Conservation (phyloP, 2,113 vertebrate species). For the Xenopus laevis region DNA sequence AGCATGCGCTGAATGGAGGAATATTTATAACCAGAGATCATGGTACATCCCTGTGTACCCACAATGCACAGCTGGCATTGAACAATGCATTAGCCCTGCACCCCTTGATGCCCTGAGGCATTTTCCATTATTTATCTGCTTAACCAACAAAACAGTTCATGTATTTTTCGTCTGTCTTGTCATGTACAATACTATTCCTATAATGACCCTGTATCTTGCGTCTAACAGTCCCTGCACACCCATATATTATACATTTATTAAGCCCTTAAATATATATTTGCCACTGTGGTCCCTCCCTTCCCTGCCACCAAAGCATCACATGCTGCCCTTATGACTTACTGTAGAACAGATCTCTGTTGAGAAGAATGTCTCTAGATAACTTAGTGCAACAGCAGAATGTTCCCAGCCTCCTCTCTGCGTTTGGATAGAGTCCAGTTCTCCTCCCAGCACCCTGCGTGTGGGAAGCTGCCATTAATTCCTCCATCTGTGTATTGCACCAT, state of each 20-base stretch:
- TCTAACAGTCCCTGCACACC: not conserved
- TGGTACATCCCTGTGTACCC: constrained; percentile 19
- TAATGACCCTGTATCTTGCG: not conserved
- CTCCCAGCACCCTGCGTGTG: constrained; percentile 37
- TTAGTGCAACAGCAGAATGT: constrained; percentile 12
- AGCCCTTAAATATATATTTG: too few relatives aligned
- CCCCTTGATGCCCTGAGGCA: not conserved
- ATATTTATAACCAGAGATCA: constrained; percentile 41
- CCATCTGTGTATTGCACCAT: constrained; percentile 42
- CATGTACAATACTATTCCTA: not conserved
- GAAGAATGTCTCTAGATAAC: constrained; percentile 5
- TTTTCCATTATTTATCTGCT: not conserved
- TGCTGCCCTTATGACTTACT: not conserved
- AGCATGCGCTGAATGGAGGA: constrained; percentile 29
- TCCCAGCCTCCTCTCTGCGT: constrained; percentile 23
- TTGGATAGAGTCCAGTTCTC: constrained; percentile 34
- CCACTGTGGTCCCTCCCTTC: not conserved
- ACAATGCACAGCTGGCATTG: constrained; percentile 10
- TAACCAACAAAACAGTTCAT: not conserved
- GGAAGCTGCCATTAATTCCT: constrained; percentile 33
- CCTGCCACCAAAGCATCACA: not conserved
- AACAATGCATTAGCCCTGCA: not conserved
- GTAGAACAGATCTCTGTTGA: not conserved
- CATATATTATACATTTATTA: not conserved
- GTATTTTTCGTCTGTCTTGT: too few relatives aligned